Conservation (phyloP, 2,113 vertebrate species). For the Pipra filicauda region DNA sequence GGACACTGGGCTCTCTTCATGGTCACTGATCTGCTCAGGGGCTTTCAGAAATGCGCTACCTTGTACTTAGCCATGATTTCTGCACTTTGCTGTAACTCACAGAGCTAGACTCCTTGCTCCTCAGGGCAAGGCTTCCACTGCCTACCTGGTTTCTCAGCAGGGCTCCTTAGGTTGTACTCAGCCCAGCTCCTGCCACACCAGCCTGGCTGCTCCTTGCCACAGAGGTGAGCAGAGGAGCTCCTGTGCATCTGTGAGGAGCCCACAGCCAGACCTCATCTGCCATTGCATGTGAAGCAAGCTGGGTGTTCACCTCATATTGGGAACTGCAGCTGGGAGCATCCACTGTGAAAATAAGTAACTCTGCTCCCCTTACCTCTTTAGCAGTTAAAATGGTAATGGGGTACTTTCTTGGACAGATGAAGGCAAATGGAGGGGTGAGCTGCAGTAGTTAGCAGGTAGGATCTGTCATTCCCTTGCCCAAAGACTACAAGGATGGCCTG, state of each 20-base stretch:
- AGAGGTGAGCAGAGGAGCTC: neutral
- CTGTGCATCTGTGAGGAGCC: neutral
- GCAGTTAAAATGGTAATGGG: neutral
- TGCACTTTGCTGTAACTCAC: neutral
- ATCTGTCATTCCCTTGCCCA: neutral
- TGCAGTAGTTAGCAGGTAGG: neutral
- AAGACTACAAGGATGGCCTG: neutral
- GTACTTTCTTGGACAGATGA: neutral
- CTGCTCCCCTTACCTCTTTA: neutral
- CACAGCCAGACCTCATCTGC: neutral
- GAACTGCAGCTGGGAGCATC: neutral
- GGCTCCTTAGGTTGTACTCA: neutral
- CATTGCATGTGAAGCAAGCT: neutral
- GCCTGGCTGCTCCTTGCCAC: fast-evolving
- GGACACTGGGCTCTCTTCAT: neutral
- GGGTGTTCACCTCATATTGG: fast-evolving
- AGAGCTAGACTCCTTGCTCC: neutral
- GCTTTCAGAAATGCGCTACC: neutral
- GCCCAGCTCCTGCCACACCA: neutral
- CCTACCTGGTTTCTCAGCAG: neutral
- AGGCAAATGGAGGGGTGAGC: neutral
- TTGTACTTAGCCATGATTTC: neutral
- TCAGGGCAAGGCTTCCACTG: neutral
- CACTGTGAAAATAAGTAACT: neutral
- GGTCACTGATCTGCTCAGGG: neutral